Conservation (phyloP, 2,888 invertebrate genomes). For the Fragum sueziense region DNA sequence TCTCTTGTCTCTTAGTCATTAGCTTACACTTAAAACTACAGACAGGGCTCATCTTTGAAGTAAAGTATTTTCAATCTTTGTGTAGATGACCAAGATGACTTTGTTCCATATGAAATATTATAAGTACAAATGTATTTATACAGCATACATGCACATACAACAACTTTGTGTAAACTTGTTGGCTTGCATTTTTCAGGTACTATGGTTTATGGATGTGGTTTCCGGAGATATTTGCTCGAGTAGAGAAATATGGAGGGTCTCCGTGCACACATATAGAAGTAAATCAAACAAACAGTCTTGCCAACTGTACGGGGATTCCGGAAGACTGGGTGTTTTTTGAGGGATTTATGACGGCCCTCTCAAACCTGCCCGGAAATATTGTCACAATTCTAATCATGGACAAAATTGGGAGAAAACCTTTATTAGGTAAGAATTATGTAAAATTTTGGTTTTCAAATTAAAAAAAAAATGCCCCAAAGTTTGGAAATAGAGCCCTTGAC, state of each 20-base stretch:
- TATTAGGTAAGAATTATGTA: slow-evolving; percentile 79
- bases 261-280: slow-evolving; percentile 66
- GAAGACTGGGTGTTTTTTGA: slow-evolving; percentile 76
- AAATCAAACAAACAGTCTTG: slow-evolving; percentile 45
- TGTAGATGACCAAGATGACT: neutral
- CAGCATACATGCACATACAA: too few species aligned
- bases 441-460: too few species aligned
- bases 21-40: too few species aligned
- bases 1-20: too few species aligned
- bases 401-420: slow-evolving; percentile 77
- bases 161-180: too few species aligned
- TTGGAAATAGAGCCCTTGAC: too few species aligned
- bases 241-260: slow-evolving; percentile 81
- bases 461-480: too few species aligned
- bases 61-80: neutral
- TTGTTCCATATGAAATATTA: neutral
- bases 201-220: slow-evolving; percentile 99
- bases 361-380: slow-evolving; percentile 82
- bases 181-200: slow-evolving; percentile 86
- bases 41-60: too few species aligned
- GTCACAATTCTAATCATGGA: slow-evolving; percentile 80
- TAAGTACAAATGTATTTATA: too few species aligned
- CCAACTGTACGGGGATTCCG: slow-evolving; percentile 49
- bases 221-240: slow-evolving; percentile 94
- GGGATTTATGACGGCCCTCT: slow-evolving; percentile 78